These are phyloP conservation scores for Aleiodes testaceus DNA, from an alignment of 2,888 invertebrate genomes.

Conservation along the genomic window DNA sequence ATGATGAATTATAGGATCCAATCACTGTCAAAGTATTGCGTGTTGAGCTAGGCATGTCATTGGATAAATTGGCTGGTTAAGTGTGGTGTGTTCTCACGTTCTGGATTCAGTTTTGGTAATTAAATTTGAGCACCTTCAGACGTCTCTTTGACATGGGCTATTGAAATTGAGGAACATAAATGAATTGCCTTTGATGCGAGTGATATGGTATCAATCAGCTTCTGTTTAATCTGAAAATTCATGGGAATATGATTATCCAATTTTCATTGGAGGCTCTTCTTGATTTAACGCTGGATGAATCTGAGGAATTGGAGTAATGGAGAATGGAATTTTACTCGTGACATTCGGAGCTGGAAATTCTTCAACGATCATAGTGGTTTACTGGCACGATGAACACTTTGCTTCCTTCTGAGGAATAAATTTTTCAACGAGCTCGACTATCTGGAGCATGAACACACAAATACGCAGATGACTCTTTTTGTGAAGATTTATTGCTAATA, in stretches of 20 bases:
- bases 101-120: conserved; percentile 55
- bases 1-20: conserved; percentile 63
- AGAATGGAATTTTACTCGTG: not conserved
- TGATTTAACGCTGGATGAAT: not conserved
- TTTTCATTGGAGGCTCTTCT: not conserved
- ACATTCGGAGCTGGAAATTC: not conserved
- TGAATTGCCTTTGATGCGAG: no score
- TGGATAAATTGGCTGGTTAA: conserved; percentile 36
- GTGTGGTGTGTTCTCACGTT: conserved; percentile 46
- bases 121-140: conserved; percentile 59
- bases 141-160: not conserved
- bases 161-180: no score
- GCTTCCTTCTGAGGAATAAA: not conserved
- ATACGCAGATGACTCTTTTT: not conserved
- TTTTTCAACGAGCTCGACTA: not conserved
- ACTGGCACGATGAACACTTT: not conserved
- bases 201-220: no score
- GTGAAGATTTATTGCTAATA: no score
- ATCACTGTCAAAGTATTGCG: conserved; percentile 1
- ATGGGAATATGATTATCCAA: no score
- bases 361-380: not conserved
- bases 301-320: conserved; percentile 4
- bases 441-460: not conserved
- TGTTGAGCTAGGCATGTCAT: not conserved
- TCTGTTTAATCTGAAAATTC: no score